A percentile compares a stretch with the other conserved stretches of the same genome.
Conservation (phyloP, 1,140 invertebrate species). For the Frieseomelitta varia region DNA sequence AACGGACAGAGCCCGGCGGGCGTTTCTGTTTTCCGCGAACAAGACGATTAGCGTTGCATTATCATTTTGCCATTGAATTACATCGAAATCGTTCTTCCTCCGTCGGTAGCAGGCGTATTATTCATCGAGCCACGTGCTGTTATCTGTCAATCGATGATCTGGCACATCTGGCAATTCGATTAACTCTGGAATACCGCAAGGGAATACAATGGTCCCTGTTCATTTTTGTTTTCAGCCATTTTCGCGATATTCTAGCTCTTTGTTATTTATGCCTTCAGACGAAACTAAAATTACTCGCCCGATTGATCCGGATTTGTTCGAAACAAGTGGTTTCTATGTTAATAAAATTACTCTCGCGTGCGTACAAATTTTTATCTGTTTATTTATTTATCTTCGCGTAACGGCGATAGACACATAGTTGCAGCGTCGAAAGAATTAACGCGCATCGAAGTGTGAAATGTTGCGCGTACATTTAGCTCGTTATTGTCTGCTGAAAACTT, state of each 20-base stretch:
- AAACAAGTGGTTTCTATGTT: too few relatives aligned
- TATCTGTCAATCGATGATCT: not conserved
- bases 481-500: not conserved
- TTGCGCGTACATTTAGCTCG: not conserved
- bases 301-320: too few relatives aligned
- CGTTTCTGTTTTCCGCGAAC: not conserved
- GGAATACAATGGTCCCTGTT: not conserved
- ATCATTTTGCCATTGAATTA: conserved; percentile 1
- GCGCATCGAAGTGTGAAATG: too few relatives aligned
- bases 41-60: not conserved
- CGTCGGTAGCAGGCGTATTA: not conserved
- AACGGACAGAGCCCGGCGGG: not conserved
- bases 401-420: not conserved
- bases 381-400: too few relatives aligned
- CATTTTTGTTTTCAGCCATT: not conserved
- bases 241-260: not conserved
- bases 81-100: not conserved
- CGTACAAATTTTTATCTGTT: not conserved
- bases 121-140: not conserved
- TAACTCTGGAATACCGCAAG: not conserved
- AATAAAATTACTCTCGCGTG: too few relatives aligned
- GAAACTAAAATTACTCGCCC: not conserved
- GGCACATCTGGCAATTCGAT: not conserved
- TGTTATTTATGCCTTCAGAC: not conserved
- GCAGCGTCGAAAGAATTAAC: not conserved